Base-by-base conservation (phyloP, 1,140 invertebrate genomes). In the Mamestra configurata region DNA sequence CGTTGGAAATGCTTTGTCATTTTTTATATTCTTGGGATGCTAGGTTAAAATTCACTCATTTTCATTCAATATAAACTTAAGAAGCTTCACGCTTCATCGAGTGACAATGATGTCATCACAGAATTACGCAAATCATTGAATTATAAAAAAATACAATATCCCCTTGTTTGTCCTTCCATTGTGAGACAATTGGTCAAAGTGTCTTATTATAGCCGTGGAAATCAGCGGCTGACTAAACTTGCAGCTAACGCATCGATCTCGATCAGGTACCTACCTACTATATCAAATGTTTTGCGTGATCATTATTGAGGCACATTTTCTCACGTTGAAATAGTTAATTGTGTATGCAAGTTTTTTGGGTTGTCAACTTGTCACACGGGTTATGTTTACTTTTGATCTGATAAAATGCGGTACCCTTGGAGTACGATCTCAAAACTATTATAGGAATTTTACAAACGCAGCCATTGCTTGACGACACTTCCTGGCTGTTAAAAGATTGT, bases 61-160 rank as follows among this genome's bases (percentile, higher is more conserved):
- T 43, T n/a, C 55, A 55, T 66, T 64, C 6, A 61, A 22, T 15
- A 43, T 57, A 27, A 49, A 70, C 64, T 70, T 43, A 70, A 59
- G 15, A 57, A 37, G 40, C 71, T 73, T 82, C 77, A 84, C 79
- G 77, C 79, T 68, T 86, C 80, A 81, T 43, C 40, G 72, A 79
- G 7, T 79, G 66, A 79, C 70, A 79, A 82, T 84, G 82, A 86
- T 79, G 76, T 84, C 82, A 84, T 82, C 79, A 78, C 46, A 66
- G 53, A 24, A 55, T 31, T 72, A 82, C 68, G 68, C 71, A 79
- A 86, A 84, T 82, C 59, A 79, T 80, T 43, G 22, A 79, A 37
- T 24, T 68, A 72, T 49, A 77, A 84, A 84, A n/a, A 84, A 79
- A 79, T 3, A 66, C 77, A 73, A 79, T 73, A 51, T 75, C 70